Conservation (phyloP, 2,113 vertebrate species). For the Pachyramphus minor region DNA sequence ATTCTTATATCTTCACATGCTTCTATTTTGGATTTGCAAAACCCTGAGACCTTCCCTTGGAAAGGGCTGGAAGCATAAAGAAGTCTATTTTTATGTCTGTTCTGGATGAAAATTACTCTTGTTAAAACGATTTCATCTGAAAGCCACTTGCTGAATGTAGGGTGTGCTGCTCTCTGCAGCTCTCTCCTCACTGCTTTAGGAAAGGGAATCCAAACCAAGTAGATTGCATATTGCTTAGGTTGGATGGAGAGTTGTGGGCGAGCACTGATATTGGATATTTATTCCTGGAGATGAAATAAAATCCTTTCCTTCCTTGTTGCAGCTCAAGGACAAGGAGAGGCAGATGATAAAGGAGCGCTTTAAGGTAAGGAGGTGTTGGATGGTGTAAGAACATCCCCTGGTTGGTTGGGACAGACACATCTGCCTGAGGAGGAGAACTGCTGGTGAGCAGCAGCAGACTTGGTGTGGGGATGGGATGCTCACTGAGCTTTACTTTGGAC, state of each 20-base stretch:
- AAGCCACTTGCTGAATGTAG: background rate
- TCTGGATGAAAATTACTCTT: background rate
- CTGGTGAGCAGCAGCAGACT: background rate
- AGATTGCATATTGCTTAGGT: background rate
- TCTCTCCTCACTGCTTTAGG: background rate
- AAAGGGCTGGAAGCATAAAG: background rate
- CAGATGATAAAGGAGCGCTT: slow-evolving; percentile 98
- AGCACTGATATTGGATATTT: background rate
- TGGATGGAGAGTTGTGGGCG: background rate
- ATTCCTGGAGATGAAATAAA: background rate
- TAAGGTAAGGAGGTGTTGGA: slow-evolving; percentile 79
- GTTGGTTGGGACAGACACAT: background rate
- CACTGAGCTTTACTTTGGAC: background rate
- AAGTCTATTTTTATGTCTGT: background rate
- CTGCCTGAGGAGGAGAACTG: background rate
- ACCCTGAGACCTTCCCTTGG: background rate
- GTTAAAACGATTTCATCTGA: background rate
- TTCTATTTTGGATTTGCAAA: background rate
- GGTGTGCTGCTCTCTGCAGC: background rate
- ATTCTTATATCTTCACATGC: background rate
- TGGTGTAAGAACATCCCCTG: background rate
- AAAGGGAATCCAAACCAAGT: background rate
- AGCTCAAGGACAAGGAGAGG: slow-evolving; percentile 98
- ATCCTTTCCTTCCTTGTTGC: slow-evolving; percentile 9
- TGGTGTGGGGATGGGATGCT: background rate